Evolutionary conservation across 1,140 invertebrate genomes (phyloP).

Genomic region (Nasonia vitripennis): DNA sequence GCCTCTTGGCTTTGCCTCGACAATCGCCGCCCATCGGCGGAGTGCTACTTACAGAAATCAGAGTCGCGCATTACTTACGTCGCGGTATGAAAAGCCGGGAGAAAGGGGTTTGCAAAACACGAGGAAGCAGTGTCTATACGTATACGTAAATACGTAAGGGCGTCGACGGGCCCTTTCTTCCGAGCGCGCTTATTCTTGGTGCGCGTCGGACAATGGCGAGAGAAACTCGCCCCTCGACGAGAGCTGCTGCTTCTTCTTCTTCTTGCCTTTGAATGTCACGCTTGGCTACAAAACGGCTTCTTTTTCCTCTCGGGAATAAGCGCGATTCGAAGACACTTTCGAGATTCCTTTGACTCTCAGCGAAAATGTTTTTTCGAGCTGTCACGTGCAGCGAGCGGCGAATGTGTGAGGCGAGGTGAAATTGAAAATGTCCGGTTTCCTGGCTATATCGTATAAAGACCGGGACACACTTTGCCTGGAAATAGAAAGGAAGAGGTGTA

Average conservation of each 20-base stretch:
- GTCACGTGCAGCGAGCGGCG: neutral
- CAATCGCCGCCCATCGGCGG: slow-evolving; percentile 57
- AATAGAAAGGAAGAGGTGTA: slow-evolving; percentile 1
- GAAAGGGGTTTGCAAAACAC: neutral
- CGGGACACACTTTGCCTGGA: neutral
- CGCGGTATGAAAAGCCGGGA: slow-evolving; percentile 30
- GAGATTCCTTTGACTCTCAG: neutral
- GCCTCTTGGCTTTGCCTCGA: slow-evolving; percentile 4
- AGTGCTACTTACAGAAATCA: slow-evolving; percentile 72
- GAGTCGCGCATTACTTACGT: slow-evolving; percentile 61
- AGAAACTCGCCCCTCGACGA: slow-evolving; percentile 23
- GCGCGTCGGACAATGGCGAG: slow-evolving; percentile 43
- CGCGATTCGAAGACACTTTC: neutral
- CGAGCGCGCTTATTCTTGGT: slow-evolving; percentile 35
- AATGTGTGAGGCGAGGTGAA: neutral
- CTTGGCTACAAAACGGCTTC: neutral
- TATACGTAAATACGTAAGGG: neutral
- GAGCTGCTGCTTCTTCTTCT: neutral
- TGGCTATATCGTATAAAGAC: slow-evolving; percentile 7
- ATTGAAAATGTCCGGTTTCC: slow-evolving; percentile 40
- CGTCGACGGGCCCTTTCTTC: neutral
- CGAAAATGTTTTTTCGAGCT: neutral
- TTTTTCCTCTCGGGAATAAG: neutral
- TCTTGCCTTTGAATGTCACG: neutral
- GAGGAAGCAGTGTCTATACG: neutral